These are phyloP conservation scores for Yponomeuta plumbellus DNA, from an alignment of 2,888 invertebrate species.

Conservation along the genomic window DNA sequence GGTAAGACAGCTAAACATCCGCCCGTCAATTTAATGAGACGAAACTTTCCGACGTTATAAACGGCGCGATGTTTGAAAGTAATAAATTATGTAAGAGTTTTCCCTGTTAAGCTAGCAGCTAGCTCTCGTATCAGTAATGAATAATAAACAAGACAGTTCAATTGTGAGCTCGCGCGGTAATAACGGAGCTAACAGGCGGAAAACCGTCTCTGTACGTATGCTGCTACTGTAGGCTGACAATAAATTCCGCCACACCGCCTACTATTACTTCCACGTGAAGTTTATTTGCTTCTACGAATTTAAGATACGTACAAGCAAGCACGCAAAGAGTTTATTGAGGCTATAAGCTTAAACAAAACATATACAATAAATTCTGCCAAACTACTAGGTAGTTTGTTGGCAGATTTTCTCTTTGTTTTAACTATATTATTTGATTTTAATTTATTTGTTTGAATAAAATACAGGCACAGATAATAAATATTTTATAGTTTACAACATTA, in stretches of 20 bases:
- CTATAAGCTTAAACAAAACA: no score
- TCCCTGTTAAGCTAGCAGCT: neutral
- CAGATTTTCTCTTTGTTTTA: no score
- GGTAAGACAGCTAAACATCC: neutral
- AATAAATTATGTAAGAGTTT: conserved; percentile 8
- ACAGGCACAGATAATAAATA: no score
- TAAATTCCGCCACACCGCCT: neutral
- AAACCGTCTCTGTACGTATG: neutral
- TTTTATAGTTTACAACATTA: no score
- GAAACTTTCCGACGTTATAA: neutral
- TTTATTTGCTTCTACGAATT: neutral
- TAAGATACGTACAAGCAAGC: no score
- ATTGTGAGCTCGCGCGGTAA: conserved; percentile 3
- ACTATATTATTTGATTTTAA: no score
- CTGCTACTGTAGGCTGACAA: neutral
- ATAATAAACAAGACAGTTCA: conserved; percentile 12
- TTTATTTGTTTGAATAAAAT: no score
- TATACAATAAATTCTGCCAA: no score
- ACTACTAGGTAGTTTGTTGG: no score
- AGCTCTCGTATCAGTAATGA: conserved; percentile 14
- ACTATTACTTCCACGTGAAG: neutral
- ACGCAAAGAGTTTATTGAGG: no score
- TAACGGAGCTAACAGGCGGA: neutral
- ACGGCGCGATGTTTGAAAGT: neutral
- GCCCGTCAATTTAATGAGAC: conserved; percentile 7